These are phyloP conservation scores for Seira musarum DNA, from an alignment of 2,888 invertebrate genomes.

Conservation along the genomic window DNA sequence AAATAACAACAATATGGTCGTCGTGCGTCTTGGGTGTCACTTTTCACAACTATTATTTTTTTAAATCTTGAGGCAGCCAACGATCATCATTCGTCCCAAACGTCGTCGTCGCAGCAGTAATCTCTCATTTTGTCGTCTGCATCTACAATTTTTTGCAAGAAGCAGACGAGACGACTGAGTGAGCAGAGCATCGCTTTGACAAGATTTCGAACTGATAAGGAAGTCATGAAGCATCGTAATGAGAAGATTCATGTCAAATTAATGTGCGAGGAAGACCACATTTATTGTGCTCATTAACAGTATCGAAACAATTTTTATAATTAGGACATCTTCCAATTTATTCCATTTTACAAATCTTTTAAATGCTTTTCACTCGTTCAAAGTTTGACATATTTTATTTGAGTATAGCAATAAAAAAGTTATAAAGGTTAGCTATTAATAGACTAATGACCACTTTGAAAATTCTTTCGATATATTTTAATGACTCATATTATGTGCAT, in stretches of 20 bases:
- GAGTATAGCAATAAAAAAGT: background rate
- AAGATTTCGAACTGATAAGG: slow-evolving; percentile 55
- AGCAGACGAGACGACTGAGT: too few relatives aligned
- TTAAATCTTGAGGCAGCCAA: too few relatives aligned
- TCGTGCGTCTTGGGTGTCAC: slow-evolving; percentile 51
- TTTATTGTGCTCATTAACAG: slow-evolving; percentile 51
- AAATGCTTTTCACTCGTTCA: background rate
- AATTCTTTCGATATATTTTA: too few relatives aligned
- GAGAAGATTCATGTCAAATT: slow-evolving; percentile 53
- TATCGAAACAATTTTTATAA: slow-evolving; percentile 47
- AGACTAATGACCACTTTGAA: too few relatives aligned
- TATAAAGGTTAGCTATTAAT: too few relatives aligned
- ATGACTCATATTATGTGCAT: too few relatives aligned
- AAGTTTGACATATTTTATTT: too few relatives aligned
- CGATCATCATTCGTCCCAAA: background rate
- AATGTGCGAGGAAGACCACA: slow-evolving; percentile 55
- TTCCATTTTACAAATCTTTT: background rate
- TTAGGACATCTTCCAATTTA: slow-evolving; percentile 41
- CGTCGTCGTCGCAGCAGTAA: background rate
- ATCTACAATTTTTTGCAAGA: too few relatives aligned
- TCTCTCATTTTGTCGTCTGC: too few relatives aligned
- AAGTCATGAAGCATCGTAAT: slow-evolving; percentile 55
- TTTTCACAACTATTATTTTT: slow-evolving; percentile 37
- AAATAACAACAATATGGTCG: slow-evolving; percentile 22
- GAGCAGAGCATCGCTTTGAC: too few relatives aligned